A percentile compares a stretch with the other conserved stretches of the same genome.
Evolutionary conservation across 2,797 vertebrate genomes (phyloP).

Genomic region (Tokudaia tokunoshimensis): DNA sequence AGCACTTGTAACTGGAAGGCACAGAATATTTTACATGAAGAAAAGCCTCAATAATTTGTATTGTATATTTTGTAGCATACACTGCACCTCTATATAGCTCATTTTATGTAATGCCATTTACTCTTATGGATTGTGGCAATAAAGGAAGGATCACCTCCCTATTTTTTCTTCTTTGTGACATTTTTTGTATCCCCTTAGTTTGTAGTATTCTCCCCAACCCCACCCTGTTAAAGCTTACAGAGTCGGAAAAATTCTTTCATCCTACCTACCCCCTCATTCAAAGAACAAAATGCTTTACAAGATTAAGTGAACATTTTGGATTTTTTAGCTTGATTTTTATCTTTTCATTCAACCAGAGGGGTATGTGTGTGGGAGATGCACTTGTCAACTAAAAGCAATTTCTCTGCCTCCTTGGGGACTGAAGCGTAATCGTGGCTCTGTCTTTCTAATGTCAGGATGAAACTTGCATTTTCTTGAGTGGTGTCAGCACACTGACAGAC

Average conservation of each 20-base stretch:
- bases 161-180: conserved; percentile 66
- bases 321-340: conserved; percentile 82
- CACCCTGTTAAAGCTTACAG: conserved; percentile 36
- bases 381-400: conserved; percentile 84
- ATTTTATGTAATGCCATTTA: conserved; percentile 55
- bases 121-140: conserved; percentile 62
- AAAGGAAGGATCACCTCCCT: conserved; percentile 50
- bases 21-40: conserved; percentile 32
- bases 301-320: conserved; percentile 80
- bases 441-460: conserved; percentile 81
- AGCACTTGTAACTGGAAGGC: conserved; percentile 39
- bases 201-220: background rate
- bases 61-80: conserved; percentile 39
- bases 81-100: background rate
- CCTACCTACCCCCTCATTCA: conserved; percentile 65
- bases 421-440: conserved; percentile 76
- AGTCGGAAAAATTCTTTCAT: conserved; percentile 74
- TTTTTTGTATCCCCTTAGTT: conserved; percentile 50
- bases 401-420: conserved; percentile 81
- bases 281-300: conserved; percentile 79
- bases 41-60: background rate
- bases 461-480: conserved; percentile 78
- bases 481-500: conserved; percentile 79
- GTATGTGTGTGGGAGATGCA: conserved; percentile 79
- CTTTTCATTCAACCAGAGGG: conserved; percentile 82